Evolutionary conservation across 2,113 vertebrate genomes (phyloP).

Genomic region (Mixornis gularis): DNA sequence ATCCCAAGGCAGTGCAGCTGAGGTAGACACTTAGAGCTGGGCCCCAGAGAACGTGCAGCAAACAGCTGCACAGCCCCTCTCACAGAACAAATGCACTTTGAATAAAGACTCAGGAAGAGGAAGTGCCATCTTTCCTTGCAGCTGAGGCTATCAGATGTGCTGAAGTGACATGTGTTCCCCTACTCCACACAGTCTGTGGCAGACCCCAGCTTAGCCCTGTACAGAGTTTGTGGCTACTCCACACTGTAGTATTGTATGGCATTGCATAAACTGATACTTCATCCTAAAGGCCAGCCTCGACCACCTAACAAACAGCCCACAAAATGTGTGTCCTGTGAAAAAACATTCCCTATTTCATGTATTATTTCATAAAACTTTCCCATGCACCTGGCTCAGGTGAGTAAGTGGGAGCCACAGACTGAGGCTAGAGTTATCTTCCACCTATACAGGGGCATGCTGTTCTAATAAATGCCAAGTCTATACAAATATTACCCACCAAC

Average conservation of each 20-base stretch:
- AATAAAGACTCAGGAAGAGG: background rate
- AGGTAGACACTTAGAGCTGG: background rate
- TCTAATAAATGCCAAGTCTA: background rate
- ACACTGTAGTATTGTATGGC: background rate
- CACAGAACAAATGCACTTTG: background rate
- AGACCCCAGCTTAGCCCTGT: background rate
- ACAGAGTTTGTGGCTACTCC: background rate
- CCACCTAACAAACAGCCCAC: background rate
- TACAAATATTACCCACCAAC: background rate
- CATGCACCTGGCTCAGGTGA: background rate
- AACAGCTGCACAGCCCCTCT: background rate
- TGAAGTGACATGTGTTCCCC: background rate
- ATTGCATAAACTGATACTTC: background rate
- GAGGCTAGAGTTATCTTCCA: background rate
- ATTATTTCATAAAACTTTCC: background rate
- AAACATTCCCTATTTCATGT: background rate
- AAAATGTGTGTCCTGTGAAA: background rate
- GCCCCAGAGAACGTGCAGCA: background rate
- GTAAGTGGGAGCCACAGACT: background rate
- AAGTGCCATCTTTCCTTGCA: background rate
- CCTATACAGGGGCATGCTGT: accelerated
- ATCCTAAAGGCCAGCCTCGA: background rate
- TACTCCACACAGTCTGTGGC: accelerated
- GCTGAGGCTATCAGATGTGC: background rate
- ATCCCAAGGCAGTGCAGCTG: background rate